Percentiles rank a stretch among this genome's conserved stretches.
These are phyloP conservation scores for Conchocele bisecta DNA, from an alignment of 2,888 invertebrate genomes.

Conservation along the genomic window DNA sequence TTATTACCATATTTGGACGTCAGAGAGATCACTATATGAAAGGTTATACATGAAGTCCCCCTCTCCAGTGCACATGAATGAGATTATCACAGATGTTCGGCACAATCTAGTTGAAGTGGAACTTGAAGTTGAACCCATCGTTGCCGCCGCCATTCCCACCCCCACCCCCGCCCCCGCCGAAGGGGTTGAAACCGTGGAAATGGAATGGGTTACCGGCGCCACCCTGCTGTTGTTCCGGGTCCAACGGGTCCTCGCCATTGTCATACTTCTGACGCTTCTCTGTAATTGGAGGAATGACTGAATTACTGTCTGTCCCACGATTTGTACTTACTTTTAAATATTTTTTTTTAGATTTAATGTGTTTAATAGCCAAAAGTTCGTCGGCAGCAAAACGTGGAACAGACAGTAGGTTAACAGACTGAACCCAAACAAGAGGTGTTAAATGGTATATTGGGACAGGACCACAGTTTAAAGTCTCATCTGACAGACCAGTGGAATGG, in stretches of 20 bases:
- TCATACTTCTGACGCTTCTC: slow-evolving; percentile 98
- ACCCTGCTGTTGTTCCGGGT: slow-evolving; percentile 90
- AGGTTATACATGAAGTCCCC: no score
- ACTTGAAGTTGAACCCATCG: slow-evolving; percentile 95
- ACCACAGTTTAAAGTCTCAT: no score
- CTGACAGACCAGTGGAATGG: no score
- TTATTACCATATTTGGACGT: no score
- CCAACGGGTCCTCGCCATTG: slow-evolving; percentile 97
- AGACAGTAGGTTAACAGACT: no score
- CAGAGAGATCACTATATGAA: no score
- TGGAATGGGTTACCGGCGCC: slow-evolving; percentile 72
- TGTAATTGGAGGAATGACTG: slow-evolving; percentile 82
- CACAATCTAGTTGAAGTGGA: slow-evolving; percentile 91
- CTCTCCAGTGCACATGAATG: no score
- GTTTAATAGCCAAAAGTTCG: no score
- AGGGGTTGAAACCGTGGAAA: slow-evolving; percentile 82
- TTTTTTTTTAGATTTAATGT: no score
- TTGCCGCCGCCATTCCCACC: no score
- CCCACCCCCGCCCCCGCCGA: slow-evolving; percentile 87
- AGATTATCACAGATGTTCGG: slow-evolving; percentile 46
- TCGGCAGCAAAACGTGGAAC: no score
- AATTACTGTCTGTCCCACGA: not conserved
- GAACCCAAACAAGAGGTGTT: not conserved
- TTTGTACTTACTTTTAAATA: not conserved
- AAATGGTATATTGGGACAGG: no score